phyloP scores from a whole-genome alignment of 2,888 invertebrate species.

The Margaritifera margaritifera region DNA sequence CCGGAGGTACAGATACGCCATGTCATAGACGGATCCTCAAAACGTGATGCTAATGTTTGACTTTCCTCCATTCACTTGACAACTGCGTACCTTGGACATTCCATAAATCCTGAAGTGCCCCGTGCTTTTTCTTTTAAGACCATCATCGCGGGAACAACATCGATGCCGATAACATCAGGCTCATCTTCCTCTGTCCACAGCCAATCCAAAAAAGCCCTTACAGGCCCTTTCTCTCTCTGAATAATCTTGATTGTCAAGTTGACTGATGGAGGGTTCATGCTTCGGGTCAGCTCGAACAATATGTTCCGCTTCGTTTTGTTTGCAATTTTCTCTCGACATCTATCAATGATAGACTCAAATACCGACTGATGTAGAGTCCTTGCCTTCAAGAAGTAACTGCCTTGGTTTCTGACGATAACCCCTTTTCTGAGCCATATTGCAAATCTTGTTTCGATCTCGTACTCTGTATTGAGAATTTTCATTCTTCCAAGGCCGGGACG shows the following conservation, averaged over 20 bases:
- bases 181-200: background rate
- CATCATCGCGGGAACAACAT: constrained; percentile 40
- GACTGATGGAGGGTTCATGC: constrained; percentile 28
- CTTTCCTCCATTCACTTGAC: constrained; percentile 38
- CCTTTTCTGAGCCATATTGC: constrained; percentile 9
- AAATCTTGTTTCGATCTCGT: constrained; percentile 6
- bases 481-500: too few relatives aligned
- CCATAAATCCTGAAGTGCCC: constrained; percentile 10
- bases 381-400: constrained; percentile 13
- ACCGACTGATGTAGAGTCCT: constrained; percentile 13
- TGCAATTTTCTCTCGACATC: background rate
- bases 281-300: constrained; percentile 18
- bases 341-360: constrained; percentile 25
- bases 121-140: constrained; percentile 27
- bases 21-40: constrained; percentile 20
- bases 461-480: background rate
- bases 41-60: constrained; percentile 1
- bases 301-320: background rate
- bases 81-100: constrained; percentile 37
- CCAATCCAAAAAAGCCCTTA: background rate
- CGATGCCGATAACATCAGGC: constrained; percentile 30
- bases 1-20: constrained; percentile 42
- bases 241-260: constrained; percentile 22
- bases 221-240: background rate
- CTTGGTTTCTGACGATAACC: constrained; percentile 8